A percentile compares a stretch with the other conserved stretches of the same genome.
Conservation (phyloP, 2,113 vertebrate species). For the Tenebrosternarchus preto region DNA sequence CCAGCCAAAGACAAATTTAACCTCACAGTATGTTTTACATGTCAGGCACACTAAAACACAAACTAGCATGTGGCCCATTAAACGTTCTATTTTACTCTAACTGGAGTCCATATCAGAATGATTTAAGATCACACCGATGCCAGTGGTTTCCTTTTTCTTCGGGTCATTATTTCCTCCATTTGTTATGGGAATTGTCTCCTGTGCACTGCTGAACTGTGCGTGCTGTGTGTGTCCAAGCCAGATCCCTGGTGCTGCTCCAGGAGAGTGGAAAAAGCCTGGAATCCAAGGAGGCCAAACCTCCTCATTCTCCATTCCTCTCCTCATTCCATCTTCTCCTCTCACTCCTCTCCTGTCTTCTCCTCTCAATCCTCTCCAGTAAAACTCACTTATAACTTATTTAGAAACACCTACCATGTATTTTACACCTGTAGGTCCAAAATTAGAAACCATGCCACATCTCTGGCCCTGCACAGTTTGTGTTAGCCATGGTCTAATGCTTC, state of each 20-base stretch:
- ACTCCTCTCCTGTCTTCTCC: not conserved
- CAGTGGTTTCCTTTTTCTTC: not conserved
- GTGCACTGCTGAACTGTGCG: not conserved
- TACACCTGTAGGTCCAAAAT: too few species aligned
- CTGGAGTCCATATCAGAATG: not conserved
- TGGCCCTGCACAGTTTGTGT: too few species aligned
- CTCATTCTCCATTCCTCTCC: not conserved
- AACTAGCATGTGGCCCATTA: not conserved
- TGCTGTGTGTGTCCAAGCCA: not conserved
- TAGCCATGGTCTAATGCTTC: too few species aligned
- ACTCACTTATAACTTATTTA: too few species aligned
- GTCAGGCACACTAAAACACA: not conserved
- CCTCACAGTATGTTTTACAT: not conserved
- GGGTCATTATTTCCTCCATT: not conserved
- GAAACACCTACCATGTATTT: too few species aligned
- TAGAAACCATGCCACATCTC: too few species aligned
- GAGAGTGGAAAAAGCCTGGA: conserved; percentile 32
- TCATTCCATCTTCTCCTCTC: conserved; percentile 5
- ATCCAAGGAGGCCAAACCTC: conserved; percentile 17
- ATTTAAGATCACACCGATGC: not conserved
- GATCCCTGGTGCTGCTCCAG: conserved; percentile 22
- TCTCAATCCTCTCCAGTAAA: too few species aligned
- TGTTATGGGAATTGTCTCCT: not conserved
- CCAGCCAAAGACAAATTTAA: not conserved
- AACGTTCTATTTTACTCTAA: not conserved